Percentiles rank a stretch among this genome's conserved stretches.
Evolutionary conservation across 2,113 vertebrate species (phyloP).

Genomic region (Capricornis sumatraensis): DNA sequence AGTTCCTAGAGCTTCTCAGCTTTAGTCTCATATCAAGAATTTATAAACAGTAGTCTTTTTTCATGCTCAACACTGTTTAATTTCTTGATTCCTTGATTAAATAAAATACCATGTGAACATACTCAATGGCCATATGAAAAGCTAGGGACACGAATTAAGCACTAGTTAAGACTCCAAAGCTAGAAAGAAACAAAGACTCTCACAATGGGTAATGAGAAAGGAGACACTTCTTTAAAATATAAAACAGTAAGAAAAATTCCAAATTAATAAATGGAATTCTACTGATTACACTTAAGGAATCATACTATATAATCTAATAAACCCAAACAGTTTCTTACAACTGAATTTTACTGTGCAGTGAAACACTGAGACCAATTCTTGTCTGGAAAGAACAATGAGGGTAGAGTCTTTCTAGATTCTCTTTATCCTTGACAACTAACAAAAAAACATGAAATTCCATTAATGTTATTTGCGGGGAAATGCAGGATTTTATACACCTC

Average conservation of each 20-base stretch:
- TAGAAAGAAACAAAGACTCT: neutral
- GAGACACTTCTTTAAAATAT: neutral
- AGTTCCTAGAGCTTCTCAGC: neutral
- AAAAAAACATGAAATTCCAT: neutral
- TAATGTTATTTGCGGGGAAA: neutral
- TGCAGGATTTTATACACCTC: neutral
- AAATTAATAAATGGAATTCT: neutral
- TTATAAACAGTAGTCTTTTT: neutral
- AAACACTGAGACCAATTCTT: neutral
- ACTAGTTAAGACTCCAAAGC: neutral
- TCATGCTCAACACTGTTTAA: neutral
- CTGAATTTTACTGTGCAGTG: neutral
- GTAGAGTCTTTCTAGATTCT: neutral
- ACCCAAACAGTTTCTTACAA: neutral
- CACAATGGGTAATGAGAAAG: neutral
- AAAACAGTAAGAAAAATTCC: neutral
- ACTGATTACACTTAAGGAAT: neutral
- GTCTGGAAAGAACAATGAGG: neutral
- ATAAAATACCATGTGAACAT: neutral
- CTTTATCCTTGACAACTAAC: neutral
- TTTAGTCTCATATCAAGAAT: neutral
- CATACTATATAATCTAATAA: neutral
- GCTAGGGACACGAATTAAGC: neutral
- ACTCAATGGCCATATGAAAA: neutral
- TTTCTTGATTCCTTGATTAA: neutral